A percentile compares a stretch with the other conserved stretches of the same genome.
Conservation (phyloP, 2,888 invertebrate species). For the Erannis defoliaria region DNA sequence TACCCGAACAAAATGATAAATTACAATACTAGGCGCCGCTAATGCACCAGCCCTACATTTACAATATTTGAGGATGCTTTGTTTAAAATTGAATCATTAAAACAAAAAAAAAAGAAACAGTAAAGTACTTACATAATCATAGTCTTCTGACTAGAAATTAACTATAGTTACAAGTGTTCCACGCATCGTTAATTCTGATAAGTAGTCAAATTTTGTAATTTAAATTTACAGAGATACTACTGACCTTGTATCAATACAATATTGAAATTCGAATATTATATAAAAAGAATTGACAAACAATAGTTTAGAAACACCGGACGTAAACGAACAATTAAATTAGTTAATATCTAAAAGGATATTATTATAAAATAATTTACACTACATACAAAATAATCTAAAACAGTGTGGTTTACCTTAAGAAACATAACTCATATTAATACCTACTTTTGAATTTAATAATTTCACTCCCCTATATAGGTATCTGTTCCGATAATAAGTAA, state of each 20-base stretch:
- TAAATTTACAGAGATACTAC: conserved; percentile 68
- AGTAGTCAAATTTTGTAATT: conserved; percentile 61
- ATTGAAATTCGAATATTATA: conserved; percentile 77
- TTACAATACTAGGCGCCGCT: conserved; percentile 28
- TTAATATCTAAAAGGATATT: conserved; percentile 57
- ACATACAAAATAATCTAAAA: conserved; percentile 79
- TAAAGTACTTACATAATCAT: conserved; percentile 79
- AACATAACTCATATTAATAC: conserved; percentile 81
- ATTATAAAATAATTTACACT: conserved; percentile 80
- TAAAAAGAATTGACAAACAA: conserved; percentile 75
- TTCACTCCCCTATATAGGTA: conserved; percentile 57
- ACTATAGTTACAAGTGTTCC: conserved; percentile 66
- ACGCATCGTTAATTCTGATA: conserved; percentile 68
- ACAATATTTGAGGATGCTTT: conserved; percentile 1
- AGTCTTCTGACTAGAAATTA: conserved; percentile 84
- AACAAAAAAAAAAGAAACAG: conserved; percentile 54
- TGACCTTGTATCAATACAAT: conserved; percentile 83
- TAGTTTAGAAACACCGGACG: conserved; percentile 73
- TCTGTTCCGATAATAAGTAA: conserved; percentile 77
- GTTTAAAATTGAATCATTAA: conserved; percentile 7
- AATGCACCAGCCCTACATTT: conserved; percentile 43
- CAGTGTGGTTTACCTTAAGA: conserved; percentile 72
- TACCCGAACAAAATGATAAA: conserved; percentile 35
- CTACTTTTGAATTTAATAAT: conserved; percentile 77
- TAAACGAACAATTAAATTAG: conserved; percentile 78